These are phyloP conservation scores for Stenchaetothrips biformis DNA, from an alignment of 2,888 invertebrate genomes.

Conservation along the genomic window DNA sequence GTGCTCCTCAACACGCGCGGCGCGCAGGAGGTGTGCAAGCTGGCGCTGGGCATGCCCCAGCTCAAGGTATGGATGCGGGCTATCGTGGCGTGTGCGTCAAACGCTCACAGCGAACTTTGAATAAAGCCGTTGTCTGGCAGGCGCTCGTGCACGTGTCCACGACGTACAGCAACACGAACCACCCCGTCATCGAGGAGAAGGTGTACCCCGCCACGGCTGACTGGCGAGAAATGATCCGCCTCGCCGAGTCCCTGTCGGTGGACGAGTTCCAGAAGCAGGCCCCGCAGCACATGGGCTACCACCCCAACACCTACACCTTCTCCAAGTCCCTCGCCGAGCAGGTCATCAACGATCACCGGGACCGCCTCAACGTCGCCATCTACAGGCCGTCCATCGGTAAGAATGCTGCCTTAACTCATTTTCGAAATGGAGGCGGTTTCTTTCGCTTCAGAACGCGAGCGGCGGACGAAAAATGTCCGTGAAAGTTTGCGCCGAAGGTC, in stretches of 20 bases:
- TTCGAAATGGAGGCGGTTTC: too few relatives aligned
- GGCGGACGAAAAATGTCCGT: too few relatives aligned
- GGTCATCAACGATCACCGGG: constrained; percentile 61
- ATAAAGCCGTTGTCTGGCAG: not conserved
- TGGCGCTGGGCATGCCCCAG: constrained; percentile 39
- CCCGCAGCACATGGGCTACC: constrained; percentile 58
- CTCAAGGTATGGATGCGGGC: constrained; percentile 39
- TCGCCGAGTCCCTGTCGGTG: constrained; percentile 58
- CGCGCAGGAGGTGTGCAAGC: constrained; percentile 51
- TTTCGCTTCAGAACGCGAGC: too few relatives aligned
- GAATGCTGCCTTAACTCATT: constrained; percentile 24
- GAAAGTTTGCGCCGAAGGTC: too few relatives aligned
- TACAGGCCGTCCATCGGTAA: constrained; percentile 82
- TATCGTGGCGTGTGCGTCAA: too few relatives aligned
- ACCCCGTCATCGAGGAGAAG: constrained; percentile 48
- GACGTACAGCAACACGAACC: constrained; percentile 56
- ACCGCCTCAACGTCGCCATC: constrained; percentile 64
- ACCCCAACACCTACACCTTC: constrained; percentile 87
- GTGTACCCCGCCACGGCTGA: constrained; percentile 56
- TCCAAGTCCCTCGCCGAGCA: constrained; percentile 83
- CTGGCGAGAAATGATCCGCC: constrained; percentile 60
- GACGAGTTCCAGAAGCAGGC: constrained; percentile 54
- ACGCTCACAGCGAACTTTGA: too few relatives aligned
- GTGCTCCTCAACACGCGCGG: constrained; percentile 19
- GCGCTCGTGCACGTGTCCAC: constrained; percentile 56